Conservation (phyloP, 2,888 invertebrate species). For the Cheilosia grossa region DNA sequence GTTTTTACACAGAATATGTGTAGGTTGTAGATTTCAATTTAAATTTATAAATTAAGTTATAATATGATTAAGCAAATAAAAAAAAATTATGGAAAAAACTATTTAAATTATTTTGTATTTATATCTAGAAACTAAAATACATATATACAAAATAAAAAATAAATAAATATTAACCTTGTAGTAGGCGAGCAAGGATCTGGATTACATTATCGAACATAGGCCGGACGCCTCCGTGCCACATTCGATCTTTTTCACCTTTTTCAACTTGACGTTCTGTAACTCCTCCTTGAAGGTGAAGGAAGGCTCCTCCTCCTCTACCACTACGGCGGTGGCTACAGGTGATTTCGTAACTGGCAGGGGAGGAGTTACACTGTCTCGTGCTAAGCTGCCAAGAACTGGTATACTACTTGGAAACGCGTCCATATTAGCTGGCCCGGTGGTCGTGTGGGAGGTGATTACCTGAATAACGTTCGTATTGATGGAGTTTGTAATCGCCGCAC, state of each 20-base stretch:
- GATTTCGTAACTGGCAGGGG: constrained; percentile 63
- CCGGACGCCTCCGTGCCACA: constrained; percentile 93
- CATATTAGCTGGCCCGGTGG: constrained; percentile 72
- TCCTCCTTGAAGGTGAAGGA: constrained; percentile 86
- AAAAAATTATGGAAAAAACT: background rate
- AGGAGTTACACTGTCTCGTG: constrained; percentile 53
- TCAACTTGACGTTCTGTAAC: constrained; percentile 87
- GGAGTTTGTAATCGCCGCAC: constrained; percentile 34
- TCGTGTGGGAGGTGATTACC: constrained; percentile 70
- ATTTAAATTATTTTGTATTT: constrained; percentile 40
- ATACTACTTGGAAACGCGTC: constrained; percentile 78
- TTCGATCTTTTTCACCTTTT: constrained; percentile 88
- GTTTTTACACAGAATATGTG: constrained; percentile 50
- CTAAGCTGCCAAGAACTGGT: constrained; percentile 79
- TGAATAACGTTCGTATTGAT: constrained; percentile 64
- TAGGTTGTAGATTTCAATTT: constrained; percentile 47
- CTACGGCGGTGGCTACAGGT: constrained; percentile 23
- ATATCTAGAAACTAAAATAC: constrained; percentile 49
- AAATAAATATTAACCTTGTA: constrained; percentile 8
- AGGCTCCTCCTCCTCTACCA: constrained; percentile 53
- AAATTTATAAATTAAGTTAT: constrained; percentile 9
- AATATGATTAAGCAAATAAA: constrained; percentile 7
- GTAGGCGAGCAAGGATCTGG: constrained; percentile 1
- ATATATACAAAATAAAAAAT: constrained; percentile 63
- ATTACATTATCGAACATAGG: constrained; percentile 92